Evolutionary conservation across 2,113 vertebrate species (phyloP).

Genomic region (Naja naja): DNA sequence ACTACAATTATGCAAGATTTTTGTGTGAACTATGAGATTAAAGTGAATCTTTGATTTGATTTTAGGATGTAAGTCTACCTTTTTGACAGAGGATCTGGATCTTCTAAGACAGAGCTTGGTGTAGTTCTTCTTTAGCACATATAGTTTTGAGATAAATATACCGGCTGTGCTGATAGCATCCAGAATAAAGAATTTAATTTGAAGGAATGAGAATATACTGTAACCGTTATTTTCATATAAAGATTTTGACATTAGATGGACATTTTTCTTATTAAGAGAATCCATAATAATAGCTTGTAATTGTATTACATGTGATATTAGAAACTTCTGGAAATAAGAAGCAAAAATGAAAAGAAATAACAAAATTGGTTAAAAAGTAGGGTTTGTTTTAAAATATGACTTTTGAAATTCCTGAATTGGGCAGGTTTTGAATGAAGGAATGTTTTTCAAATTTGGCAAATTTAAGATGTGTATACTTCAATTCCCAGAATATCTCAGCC

Average conservation of each 20-base stretch:
- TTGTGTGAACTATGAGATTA: background rate
- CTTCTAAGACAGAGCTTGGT: background rate
- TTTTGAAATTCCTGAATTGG: background rate
- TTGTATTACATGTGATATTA: background rate
- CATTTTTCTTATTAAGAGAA: background rate
- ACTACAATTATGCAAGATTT: background rate
- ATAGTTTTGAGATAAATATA: background rate
- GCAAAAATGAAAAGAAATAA: background rate
- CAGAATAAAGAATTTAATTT: background rate
- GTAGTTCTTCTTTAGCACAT: background rate
- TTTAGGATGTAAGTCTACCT: background rate
- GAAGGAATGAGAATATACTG: background rate
- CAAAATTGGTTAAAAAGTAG: background rate
- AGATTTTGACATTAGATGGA: background rate
- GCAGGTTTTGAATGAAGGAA: background rate
- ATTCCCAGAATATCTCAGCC: background rate
- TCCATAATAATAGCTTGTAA: background rate
- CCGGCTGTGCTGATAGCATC: background rate
- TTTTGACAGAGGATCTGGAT: background rate
- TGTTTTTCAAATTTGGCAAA: background rate
- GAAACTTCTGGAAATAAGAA: background rate
- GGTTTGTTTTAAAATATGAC: background rate
- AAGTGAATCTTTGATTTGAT: background rate
- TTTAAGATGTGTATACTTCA: background rate
- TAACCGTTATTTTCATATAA: background rate